A percentile compares a stretch with the other conserved stretches of the same genome.
Conservation (phyloP, 1,140 invertebrate species). For the Nasonia vitripennis region DNA sequence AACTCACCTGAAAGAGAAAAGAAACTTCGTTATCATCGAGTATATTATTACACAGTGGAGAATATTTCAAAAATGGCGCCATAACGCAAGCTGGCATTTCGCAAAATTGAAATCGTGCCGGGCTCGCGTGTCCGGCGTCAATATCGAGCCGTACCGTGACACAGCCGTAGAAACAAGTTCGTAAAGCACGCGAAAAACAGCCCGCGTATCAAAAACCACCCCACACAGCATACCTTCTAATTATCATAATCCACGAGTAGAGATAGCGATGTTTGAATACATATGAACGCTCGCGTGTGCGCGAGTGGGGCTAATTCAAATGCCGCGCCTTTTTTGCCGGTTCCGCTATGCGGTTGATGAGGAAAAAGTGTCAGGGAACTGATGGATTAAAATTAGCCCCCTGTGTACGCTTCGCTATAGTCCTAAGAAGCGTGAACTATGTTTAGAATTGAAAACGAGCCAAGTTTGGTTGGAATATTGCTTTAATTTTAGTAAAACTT, state of each 20-base stretch:
- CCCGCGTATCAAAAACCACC: background rate
- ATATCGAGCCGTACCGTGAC: background rate
- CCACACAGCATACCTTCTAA: background rate
- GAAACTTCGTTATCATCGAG: background rate
- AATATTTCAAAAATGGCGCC: background rate
- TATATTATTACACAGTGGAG: background rate
- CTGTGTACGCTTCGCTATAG: too few relatives aligned
- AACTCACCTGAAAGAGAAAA: conserved; percentile 30
- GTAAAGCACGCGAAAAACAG: background rate
- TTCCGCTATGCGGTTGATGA: too few relatives aligned
- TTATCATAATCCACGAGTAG: background rate
- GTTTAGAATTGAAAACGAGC: too few relatives aligned
- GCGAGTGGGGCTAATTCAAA: too few relatives aligned
- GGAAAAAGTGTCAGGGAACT: too few relatives aligned
- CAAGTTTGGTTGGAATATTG: too few relatives aligned
- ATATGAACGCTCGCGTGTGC: too few relatives aligned
- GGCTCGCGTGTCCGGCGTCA: background rate
- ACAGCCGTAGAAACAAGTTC: background rate
- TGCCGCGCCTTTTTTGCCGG: too few relatives aligned
- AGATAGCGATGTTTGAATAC: background rate
- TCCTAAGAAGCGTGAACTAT: too few relatives aligned
- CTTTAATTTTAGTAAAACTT: too few relatives aligned
- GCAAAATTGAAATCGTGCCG: background rate
- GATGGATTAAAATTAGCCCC: too few relatives aligned
- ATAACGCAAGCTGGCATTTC: background rate